Conservation (phyloP, 2,113 vertebrate species). For the Trichomycterus rosablanca region DNA sequence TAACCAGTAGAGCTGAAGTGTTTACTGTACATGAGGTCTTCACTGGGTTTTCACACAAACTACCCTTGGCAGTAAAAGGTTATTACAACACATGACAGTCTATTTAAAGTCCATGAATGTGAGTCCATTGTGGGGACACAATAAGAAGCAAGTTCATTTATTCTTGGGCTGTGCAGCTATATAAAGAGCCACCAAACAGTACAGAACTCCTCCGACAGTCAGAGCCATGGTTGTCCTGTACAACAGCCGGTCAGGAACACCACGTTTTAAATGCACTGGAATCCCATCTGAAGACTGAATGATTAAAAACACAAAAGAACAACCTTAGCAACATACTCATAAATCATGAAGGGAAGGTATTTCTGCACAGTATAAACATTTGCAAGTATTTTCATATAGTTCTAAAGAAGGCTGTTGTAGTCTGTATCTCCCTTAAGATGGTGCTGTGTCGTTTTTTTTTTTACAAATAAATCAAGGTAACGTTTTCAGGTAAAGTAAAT, state of each 20-base stretch:
- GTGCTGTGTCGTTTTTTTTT: too few species aligned
- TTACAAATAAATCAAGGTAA: too few species aligned
- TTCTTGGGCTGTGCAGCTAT: conserved; percentile 80
- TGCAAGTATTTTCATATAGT: too few species aligned
- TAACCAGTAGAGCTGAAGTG: too few species aligned
- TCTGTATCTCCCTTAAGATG: too few species aligned
- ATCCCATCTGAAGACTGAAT: conserved; percentile 75
- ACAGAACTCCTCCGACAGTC: conserved; percentile 84
- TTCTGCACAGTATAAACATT: too few species aligned
- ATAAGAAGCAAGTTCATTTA: conserved; percentile 15
- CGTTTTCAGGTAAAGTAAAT: too few species aligned
- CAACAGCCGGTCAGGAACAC: conserved; percentile 81
- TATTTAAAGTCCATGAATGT: conserved; percentile 6
- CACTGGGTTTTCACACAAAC: neutral
- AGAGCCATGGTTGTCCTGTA: conserved; percentile 97
- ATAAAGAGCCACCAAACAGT: conserved; percentile 88
- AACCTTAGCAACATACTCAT: too few species aligned
- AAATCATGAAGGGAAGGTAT: too few species aligned
- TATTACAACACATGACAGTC: conserved; percentile 5
- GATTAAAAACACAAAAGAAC: neutral
- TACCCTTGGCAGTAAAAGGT: neutral
- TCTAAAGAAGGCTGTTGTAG: too few species aligned
- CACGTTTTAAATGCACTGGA: conserved; percentile 84
- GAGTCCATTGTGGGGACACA: neutral
- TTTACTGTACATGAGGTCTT: neutral